phyloP scores from a whole-genome alignment of 2,113 vertebrate species.

The Climacteris rufus region DNA sequence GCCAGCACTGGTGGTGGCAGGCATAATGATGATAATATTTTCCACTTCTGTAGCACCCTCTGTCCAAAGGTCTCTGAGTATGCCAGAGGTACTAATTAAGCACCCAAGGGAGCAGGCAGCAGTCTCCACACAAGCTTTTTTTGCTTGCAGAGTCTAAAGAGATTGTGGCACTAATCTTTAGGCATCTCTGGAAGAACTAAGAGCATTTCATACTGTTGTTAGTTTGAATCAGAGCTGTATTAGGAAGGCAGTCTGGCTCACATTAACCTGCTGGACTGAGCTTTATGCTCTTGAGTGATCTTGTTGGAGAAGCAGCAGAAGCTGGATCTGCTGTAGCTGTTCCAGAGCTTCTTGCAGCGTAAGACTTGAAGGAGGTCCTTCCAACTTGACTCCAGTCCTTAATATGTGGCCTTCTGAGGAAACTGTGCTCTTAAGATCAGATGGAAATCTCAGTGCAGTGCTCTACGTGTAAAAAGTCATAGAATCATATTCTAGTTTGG shows the following conservation, averaged over 20 bases:
- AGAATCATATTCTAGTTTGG: background rate
- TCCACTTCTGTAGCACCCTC: conserved; percentile 31
- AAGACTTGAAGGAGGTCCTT: background rate
- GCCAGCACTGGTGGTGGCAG: background rate
- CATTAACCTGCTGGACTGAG: background rate
- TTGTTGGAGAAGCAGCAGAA: background rate
- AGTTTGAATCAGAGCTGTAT: background rate
- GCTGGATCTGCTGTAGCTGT: background rate
- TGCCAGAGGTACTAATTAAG: conserved; percentile 5
- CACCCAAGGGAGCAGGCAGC: background rate
- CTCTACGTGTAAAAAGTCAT: background rate
- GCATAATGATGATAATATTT: conserved; percentile 33
- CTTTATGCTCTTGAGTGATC: background rate
- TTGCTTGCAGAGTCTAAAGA: conserved; percentile 1
- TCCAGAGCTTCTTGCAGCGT: background rate
- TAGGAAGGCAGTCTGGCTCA: background rate
- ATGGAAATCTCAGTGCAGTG: background rate
- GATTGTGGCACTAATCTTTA: background rate
- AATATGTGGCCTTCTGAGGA: background rate
- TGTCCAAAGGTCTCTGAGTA: background rate
- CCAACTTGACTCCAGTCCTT: background rate
- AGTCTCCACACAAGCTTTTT: background rate
- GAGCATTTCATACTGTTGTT: background rate
- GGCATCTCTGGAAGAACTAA: background rate
- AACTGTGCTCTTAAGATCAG: background rate